Evolutionary conservation across 2,888 invertebrate genomes (phyloP), one percentile per base, ranked within the genome.

Genomic region (Lasiommata megera): DNA sequence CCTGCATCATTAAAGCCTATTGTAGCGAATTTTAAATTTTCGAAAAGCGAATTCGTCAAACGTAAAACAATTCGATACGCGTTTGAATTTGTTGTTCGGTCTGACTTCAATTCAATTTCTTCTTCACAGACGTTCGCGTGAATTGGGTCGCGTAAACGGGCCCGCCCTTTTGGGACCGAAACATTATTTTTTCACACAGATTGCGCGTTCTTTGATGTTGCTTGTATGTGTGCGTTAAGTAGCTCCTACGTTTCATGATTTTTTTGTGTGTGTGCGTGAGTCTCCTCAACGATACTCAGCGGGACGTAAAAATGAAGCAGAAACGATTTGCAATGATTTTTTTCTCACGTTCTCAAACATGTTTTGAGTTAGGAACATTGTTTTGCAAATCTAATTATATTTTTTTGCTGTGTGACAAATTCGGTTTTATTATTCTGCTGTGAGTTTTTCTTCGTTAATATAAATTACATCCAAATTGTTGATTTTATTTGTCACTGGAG

Each of bases 51-150:
- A 87, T 85, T 85, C 88, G 88, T 85, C 88, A 88, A 88, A 87
- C 85, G 86, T 90, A 89, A 90, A 90, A 90, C 89, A 90, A 90
- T 90, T 90, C 89, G 90, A 90, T 88, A 90, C 90, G 90, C 89
- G 84, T 89, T 88, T 77, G 82, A 86, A 85, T 89, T 88, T 86
- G 89, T 88, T 87, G 88, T 88, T 85, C 73, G 83, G 77, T 75
- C 80, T 73, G 77, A 74, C 76, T 86, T 88, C 87, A 88, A 89
- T 90, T 89, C 88, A 86, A 89, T 90, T 89, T 88, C 88, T 88
- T 88, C 83, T 84, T 82, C 84, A 80, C 76, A 82, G 80, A 80
- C 77, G 84, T 76, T 87, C 85, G 84, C 85, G 88, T 88, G 88
- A 89, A 90, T 89, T 89, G 88, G 90, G 88, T 88, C 90, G 90